Percentiles rank a stretch among this genome's conserved stretches.
Conservation (phyloP, 2,113 vertebrate species). For the Opisthocomus hoazin region DNA sequence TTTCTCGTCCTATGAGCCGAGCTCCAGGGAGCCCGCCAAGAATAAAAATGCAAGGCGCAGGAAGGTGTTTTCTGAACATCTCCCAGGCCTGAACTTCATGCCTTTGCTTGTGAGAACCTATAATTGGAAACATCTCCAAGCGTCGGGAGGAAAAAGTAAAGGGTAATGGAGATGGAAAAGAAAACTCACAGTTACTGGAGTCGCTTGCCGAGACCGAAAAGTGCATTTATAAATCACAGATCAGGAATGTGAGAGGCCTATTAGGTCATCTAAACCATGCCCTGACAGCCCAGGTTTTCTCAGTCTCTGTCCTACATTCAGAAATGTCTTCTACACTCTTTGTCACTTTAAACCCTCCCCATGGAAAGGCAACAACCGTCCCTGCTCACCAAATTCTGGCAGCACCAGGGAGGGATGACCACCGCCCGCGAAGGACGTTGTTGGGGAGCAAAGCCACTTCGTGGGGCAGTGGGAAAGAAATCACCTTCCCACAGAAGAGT, state of each 20-base stretch:
- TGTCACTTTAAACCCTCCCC: accelerated
- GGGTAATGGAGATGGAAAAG: conserved; percentile 12
- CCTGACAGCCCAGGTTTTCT: background rate
- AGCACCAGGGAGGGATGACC: background rate
- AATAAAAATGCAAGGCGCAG: background rate
- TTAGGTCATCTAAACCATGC: background rate
- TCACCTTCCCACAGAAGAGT: background rate
- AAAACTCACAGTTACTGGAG: conserved; percentile 5
- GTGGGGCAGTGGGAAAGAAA: background rate
- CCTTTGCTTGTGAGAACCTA: conserved; percentile 19
- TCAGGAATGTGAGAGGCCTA: background rate
- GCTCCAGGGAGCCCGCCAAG: background rate
- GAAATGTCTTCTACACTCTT: background rate
- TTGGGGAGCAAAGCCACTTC: background rate
- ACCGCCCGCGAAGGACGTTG: background rate
- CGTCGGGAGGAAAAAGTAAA: background rate
- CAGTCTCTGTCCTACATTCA: background rate
- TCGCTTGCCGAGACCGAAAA: background rate
- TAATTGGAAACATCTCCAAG: conserved; percentile 33
- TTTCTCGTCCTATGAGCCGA: background rate
- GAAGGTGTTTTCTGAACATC: conserved; percentile 31
- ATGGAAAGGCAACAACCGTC: background rate
- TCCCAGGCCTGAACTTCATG: conserved; percentile 2
- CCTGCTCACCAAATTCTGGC: background rate
- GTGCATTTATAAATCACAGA: conserved; percentile 9